phyloP scores from a whole-genome alignment of 2,888 invertebrate genomes.

The Timandra comae region DNA sequence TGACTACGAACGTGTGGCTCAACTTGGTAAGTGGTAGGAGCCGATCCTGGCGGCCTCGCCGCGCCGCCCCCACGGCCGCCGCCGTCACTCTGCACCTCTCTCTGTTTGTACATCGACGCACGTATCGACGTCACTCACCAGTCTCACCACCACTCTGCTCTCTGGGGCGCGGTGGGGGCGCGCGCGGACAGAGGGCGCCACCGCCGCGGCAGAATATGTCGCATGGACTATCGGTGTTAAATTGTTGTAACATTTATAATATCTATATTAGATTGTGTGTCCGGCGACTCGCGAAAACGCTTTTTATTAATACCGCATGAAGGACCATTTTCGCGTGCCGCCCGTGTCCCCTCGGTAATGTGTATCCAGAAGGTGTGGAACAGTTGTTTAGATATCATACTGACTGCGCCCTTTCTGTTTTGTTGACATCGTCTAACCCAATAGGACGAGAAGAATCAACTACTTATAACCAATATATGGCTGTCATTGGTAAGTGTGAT shows the following conservation, averaged over 20 bases:
- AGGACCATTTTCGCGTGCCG: constrained; percentile 42
- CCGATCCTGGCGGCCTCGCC: constrained; percentile 60
- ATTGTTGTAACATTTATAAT: constrained; percentile 59
- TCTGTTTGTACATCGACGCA: background rate
- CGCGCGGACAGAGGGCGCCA: constrained; percentile 56
- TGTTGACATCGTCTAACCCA: constrained; percentile 81
- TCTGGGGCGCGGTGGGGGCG: constrained; percentile 48
- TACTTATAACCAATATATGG: constrained; percentile 96
- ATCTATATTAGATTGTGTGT: constrained; percentile 60
- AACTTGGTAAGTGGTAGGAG: constrained; percentile 93
- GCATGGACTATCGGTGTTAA: constrained; percentile 72
- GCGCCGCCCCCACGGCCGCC: constrained; percentile 46
- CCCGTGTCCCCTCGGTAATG: constrained; percentile 48
- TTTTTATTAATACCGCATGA: constrained; percentile 39
- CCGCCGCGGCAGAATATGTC: constrained; percentile 63
- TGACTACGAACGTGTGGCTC: constrained; percentile 98
- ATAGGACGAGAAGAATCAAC: constrained; percentile 97
- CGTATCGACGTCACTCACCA: constrained; percentile 18
- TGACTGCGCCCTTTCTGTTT: constrained; percentile 80
- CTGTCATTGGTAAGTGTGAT: constrained; percentile 93
- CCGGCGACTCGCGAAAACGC: constrained; percentile 49
- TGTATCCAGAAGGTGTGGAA: constrained; percentile 56
- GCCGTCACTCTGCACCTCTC: constrained; percentile 16
- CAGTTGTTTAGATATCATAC: constrained; percentile 67
- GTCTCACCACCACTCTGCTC: constrained; percentile 7